A percentile compares a stretch with the other conserved stretches of the same genome.
Conservation (phyloP, 2,797 vertebrate species). For the Morelia viridis region DNA sequence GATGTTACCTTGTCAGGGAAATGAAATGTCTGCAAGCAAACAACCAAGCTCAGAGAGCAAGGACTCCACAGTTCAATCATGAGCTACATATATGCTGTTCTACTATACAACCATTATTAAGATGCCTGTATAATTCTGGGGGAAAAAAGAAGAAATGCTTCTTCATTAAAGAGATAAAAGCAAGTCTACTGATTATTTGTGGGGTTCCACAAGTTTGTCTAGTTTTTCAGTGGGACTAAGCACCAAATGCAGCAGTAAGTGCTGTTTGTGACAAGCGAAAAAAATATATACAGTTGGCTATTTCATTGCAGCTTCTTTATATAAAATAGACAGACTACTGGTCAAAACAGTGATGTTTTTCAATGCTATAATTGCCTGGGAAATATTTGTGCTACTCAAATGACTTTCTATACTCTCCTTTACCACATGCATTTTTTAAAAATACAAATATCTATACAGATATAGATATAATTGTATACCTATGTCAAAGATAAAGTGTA, state of each 20-base stretch:
- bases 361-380: slow-evolving; percentile 26
- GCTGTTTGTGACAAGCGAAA: slow-evolving; percentile 41
- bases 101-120: slow-evolving; percentile 36
- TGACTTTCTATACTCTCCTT: slow-evolving; percentile 15
- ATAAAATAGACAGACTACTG: slow-evolving; percentile 57
- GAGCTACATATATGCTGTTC: background rate
- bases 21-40: background rate
- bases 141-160: slow-evolving; percentile 14
- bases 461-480: slow-evolving; percentile 25
- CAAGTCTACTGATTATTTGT: slow-evolving; percentile 45
- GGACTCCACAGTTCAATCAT: background rate
- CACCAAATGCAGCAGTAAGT: slow-evolving; percentile 55
- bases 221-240: slow-evolving; percentile 55
- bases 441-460: background rate
- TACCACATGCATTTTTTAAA: background rate
- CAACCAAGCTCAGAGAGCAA: background rate
- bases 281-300: slow-evolving; percentile 43
- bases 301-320: slow-evolving; percentile 50
- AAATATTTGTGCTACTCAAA: slow-evolving; percentile 41
- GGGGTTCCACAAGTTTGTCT: slow-evolving; percentile 56
- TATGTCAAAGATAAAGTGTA: background rate
- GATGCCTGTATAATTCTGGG: slow-evolving; percentile 58
- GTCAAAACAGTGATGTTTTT: slow-evolving; percentile 34
- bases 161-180: slow-evolving; percentile 50
- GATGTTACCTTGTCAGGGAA: background rate